Base-by-base conservation (phyloP, 2,113 vertebrate species). In the Pomatorhinus ruficollis region DNA sequence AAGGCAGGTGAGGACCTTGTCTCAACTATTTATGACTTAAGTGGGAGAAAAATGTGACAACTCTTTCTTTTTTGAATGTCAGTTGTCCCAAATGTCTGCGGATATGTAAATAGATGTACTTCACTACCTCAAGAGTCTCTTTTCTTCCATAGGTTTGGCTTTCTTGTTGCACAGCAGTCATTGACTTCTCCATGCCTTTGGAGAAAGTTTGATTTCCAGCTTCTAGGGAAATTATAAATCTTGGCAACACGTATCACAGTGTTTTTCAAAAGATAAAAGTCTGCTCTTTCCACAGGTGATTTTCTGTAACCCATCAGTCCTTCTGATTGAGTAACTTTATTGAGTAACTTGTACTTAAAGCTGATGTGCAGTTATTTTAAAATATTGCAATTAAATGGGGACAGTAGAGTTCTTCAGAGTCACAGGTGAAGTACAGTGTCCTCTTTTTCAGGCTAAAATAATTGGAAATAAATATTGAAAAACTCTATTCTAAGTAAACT, bases 1-100 rank as follows among this genome's bases (percentile, higher is more conserved):
- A 96, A 97, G 93, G 35, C 89, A 95, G 96, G 91, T 95, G 97
- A 97, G 56, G 95, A 96, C 95, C 87, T 83, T 92, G 91, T 96
- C 95, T 94, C 72, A 59, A 89, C 66, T 95, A 96, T 97, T 97
- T 97, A 95, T 81, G 87, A 78, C 82, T 91, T 68, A 93, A 74
- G 84, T 68, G 93, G 59, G 70, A 93, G 80, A 83, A 95, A 96
- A 92, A 92, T 77, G 69, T 91, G 93, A 92, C 72, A 93, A 84
- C 90, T 94, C 90, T 94, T 88, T 96, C 57, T 66, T 92, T 82
- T 90, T 40, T 80, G 56, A 97, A 90, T 12, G 30, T 85, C 69
- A 71, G 70, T 86, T 93, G 77, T 96, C 94, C 90, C 85, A 84
- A 85, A 94, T 0, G 56, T 70, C 90, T 94, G 83, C 94, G 95